Evolutionary conservation across 1,140 invertebrate genomes (phyloP).

Genomic region (Batillaria attramentaria): DNA sequence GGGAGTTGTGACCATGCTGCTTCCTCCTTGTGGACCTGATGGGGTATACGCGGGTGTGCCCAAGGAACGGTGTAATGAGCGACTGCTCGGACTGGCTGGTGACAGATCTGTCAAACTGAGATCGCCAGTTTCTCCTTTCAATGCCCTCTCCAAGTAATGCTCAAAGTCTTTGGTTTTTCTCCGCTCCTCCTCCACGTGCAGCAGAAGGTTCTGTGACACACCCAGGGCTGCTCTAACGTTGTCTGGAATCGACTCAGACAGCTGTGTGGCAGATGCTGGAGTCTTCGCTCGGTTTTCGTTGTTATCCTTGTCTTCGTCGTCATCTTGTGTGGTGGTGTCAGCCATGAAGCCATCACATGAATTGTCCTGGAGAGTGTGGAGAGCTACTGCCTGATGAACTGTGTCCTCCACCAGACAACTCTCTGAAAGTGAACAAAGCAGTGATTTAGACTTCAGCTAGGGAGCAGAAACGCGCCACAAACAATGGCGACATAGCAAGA

Average conservation of each 20-base stretch:
- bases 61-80: neutral
- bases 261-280: neutral
- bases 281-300: neutral
- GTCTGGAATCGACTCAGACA: neutral
- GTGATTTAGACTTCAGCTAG: neutral
- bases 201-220: slow-evolving; percentile 24
- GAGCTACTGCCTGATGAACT: neutral
- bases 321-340: neutral
- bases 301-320: neutral
- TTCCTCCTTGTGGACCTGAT: neutral
- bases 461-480: neutral
- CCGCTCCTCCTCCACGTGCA: slow-evolving; percentile 39
- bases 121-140: neutral
- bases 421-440: neutral
- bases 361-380: neutral
- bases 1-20: neutral
- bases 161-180: slow-evolving; percentile 38
- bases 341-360: neutral
- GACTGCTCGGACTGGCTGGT: neutral
- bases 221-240: slow-evolving; percentile 12
- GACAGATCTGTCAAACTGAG: neutral
- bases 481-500: neutral
- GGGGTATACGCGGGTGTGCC: too few relatives aligned
- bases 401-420: neutral
- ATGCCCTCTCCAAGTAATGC: slow-evolving; percentile 31